Conservation (phyloP, 2,888 invertebrate species). For the Agrotis puta region DNA sequence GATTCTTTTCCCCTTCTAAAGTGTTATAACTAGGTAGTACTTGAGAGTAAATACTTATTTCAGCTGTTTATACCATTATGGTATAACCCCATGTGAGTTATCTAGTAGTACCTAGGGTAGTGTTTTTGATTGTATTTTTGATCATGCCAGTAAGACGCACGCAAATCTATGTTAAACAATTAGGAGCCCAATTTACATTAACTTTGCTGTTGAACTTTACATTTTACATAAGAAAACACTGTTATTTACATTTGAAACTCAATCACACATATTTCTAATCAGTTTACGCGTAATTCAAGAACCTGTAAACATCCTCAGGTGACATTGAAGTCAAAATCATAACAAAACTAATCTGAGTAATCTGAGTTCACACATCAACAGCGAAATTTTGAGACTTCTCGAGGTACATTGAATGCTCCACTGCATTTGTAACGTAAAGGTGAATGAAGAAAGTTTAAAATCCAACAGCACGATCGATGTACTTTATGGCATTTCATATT, state of each 20-base stretch:
- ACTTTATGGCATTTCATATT: not conserved
- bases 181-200: too few species aligned
- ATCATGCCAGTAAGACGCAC: too few species aligned
- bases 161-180: not conserved
- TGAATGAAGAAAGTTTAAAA: not conserved
- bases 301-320: not conserved
- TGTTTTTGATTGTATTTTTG: too few species aligned
- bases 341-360: conserved; percentile 37
- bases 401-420: not conserved
- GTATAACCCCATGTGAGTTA: too few species aligned
- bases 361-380: conserved; percentile 53
- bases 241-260: conserved; percentile 16
- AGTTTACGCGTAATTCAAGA: conserved; percentile 14
- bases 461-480: not conserved
- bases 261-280: not conserved
- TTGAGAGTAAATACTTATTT: too few species aligned
- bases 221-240: not conserved
- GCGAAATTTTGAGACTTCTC: too few species aligned
- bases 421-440: not conserved
- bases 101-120: too few species aligned
- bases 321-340: conserved; percentile 21
- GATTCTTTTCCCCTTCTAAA: too few species aligned
- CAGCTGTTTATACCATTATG: too few species aligned
- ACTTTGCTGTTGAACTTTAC: not conserved
- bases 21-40: too few species aligned